Evolutionary conservation across 1,140 invertebrate species (phyloP), one percentile per base, ranked within the genome.

Genomic region (Achatina immaculata): DNA sequence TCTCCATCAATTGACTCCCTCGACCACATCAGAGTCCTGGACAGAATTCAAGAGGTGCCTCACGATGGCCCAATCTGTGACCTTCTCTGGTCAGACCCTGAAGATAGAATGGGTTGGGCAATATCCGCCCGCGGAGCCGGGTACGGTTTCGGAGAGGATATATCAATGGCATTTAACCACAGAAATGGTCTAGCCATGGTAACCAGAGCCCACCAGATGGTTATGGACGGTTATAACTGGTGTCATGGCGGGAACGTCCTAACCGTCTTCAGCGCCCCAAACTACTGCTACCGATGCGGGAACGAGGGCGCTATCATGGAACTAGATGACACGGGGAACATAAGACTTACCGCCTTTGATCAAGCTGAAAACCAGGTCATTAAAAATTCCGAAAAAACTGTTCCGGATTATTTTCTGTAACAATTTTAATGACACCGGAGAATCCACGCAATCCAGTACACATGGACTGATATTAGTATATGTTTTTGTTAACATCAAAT

Each of bases 281-380:
- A 99, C 93, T 99, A 99, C 92, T 99, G 99, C 93, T 99, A 99
- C 93, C 95, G 98, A 88, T 99, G 98, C 93, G 98, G 98, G 88
- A 99, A 99, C 93, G 98, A 99, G 94, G 99, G 98, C 86, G 98
- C 98, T 87, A 99, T 99, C 88, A 99, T 99, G 97, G 98, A 99
- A 95, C 93, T 99, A 93, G 98, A 99, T 94, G 99, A 99, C 94
- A 96, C 96, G 91, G 94, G 99, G 90, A 99, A 99, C 94, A 99
- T 99, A 95, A 99, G 98, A 94, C 99, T 99, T 97, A 71, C 66
- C 1, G 40, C 48, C 16, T 80, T 71, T 40, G 78, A 80, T 7
- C 78, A 80, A 28, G 78, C 78, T 19, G n/a, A 11, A 14, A 38
- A 1, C 1, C 78, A 80, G 38, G 68, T 43, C 3, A 2, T n/a